Evolutionary conservation across 2,797 vertebrate genomes (phyloP).

Genomic region (Enteromius paludinosus): DNA sequence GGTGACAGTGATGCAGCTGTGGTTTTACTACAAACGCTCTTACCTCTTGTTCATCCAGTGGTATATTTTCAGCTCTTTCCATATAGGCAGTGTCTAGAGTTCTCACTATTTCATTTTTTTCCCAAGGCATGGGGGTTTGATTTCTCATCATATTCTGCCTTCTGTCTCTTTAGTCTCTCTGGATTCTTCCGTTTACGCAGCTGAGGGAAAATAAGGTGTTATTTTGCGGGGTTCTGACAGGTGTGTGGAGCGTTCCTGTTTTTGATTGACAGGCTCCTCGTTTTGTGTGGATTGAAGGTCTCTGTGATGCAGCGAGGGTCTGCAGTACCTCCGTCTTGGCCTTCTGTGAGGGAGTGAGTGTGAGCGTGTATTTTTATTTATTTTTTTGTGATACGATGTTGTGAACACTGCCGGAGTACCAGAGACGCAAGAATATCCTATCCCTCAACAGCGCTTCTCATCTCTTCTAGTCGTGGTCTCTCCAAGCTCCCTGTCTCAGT

Average conservation of each 20-base stretch:
- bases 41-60: background rate
- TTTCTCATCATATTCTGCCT: slow-evolving; percentile 35
- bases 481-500: background rate
- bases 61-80: slow-evolving; percentile 17
- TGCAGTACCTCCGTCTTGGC: background rate
- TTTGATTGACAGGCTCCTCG: slow-evolving; percentile 40
- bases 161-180: slow-evolving; percentile 33
- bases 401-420: slow-evolving; percentile 35
- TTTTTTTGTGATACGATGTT: slow-evolving; percentile 13
- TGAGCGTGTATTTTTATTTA: slow-evolving; percentile 24
- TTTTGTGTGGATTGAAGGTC: slow-evolving; percentile 30
- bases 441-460: background rate
- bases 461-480: slow-evolving; percentile 37
- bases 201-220: slow-evolving; percentile 42
- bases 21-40: background rate
- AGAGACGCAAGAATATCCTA: slow-evolving; percentile 53
- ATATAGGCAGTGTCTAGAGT: slow-evolving; percentile 25
- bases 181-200: slow-evolving; percentile 33
- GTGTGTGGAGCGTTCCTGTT: slow-evolving; percentile 14
- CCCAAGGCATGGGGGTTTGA: slow-evolving; percentile 24
- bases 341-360: slow-evolving; percentile 37
- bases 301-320: slow-evolving; percentile 17
- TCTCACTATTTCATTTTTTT: background rate
- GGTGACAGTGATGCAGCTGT: background rate
- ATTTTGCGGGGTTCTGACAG: slow-evolving; percentile 44